A percentile compares a stretch with the other conserved stretches of the same genome.
These are phyloP conservation scores for Peromyscus eremicus DNA, from an alignment of 2,797 vertebrate species.

Conservation along the genomic window DNA sequence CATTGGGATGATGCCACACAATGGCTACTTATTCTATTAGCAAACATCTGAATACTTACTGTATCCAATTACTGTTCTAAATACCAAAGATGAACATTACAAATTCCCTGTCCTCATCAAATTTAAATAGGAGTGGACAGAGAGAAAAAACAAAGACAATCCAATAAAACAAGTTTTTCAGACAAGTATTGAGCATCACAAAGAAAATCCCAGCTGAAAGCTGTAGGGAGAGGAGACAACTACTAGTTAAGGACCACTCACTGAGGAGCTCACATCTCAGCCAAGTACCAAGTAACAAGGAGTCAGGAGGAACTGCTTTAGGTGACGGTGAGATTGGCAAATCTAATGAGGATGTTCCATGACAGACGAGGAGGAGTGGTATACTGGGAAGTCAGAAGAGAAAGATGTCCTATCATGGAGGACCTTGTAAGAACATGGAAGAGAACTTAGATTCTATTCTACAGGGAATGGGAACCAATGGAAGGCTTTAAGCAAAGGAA, in stretches of 20 bases:
- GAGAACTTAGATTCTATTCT: background rate
- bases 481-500: slow-evolving; percentile 10
- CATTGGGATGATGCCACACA: background rate
- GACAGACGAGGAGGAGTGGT: background rate
- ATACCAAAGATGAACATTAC: slow-evolving; percentile 29
- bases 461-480: background rate
- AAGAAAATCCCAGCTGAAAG: slow-evolving; percentile 34
- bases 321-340: background rate
- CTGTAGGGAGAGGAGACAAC: background rate
- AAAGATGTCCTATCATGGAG: background rate
- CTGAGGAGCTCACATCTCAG: background rate
- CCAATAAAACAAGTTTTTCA: background rate
- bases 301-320: background rate
- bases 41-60: background rate
- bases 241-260: background rate
- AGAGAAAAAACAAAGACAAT: background rate
- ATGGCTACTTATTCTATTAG: slow-evolving; percentile 27
- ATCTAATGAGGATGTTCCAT: background rate
- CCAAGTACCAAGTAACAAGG: background rate
- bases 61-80: slow-evolving; percentile 9
- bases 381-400: background rate
- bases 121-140: background rate
- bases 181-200: background rate
- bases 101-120: background rate
- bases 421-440: background rate